Base-by-base conservation (phyloP, 1,140 invertebrate species). In the Popillia japonica region DNA sequence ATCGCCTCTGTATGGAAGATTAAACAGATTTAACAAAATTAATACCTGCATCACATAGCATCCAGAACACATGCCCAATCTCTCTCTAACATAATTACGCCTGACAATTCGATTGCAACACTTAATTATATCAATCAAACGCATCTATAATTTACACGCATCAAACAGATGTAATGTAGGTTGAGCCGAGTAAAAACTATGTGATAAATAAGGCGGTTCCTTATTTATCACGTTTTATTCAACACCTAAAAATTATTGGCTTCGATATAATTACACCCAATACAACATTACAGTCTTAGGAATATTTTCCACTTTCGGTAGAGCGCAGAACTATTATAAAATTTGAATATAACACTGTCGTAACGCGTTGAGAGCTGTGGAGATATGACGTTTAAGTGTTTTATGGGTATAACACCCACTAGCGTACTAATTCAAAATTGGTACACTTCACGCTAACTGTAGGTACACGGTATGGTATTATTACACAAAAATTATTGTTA, bases 141-240 rank as follows among this genome's bases (percentile, higher is more conserved):
- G 20, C 48, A 17, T 68, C 17, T 68, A 22, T 68, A 68, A 68
- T 68, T 68, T 68, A 22, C 27, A 68, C 27, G 61, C 9, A 27
- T 68, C 61, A 68, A 68, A 68, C 61, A 27, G 22, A 27, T 27
- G 61, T 68, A 68, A 68, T 68, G 22, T 22, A 17, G 22, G 61
- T 22, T 20, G 20, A 68, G 20, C 22, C 61, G 61, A 23, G 0
- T 17, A 22, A 68, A 68, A 68, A 68, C 61, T 68, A 68, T 68
- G 61, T 68, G 61, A 68, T 68, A 27, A 68, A 68, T 34, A 34
- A 34, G 61, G 22, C 61, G 61, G 61, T 34, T 68, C 20, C 61
- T 68, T 68, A 68, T 68, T 68, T 34, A 68, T 68, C 61, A 14
- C 22, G 61, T 23, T 55, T 68, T 68, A 68, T 68, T 68, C 61